phyloP scores from a whole-genome alignment of 2,797 vertebrate genomes.

The Malurus splendens region DNA sequence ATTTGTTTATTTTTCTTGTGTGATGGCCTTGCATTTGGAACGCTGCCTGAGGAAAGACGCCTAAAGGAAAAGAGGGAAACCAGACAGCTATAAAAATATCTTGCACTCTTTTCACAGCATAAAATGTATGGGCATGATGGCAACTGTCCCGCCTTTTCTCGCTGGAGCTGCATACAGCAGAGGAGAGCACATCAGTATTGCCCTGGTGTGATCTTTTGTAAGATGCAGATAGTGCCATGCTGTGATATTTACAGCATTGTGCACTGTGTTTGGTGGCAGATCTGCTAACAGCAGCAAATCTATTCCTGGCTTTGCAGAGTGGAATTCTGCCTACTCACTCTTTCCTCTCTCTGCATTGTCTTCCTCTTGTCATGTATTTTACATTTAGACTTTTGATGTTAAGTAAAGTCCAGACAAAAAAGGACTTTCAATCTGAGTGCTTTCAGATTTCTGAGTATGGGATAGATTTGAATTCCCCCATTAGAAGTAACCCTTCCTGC shows the following conservation, averaged over 20 bases:
- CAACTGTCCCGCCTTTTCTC: background rate
- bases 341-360: background rate
- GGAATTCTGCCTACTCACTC: conserved; percentile 37
- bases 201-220: background rate
- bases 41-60: background rate
- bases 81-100: conserved; percentile 3
- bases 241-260: conserved; percentile 30
- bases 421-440: background rate
- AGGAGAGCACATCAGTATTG: background rate
- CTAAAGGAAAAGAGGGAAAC: background rate
- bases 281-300: conserved; percentile 30
- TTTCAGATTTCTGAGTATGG: background rate
- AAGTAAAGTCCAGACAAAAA: background rate
- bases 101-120: background rate
- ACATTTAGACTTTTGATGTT: background rate
- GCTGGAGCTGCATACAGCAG: background rate
- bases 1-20: background rate
- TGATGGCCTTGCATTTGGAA: conserved; percentile 15
- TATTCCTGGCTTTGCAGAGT: conserved; percentile 18
- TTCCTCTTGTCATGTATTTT: background rate
- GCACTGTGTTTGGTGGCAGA: background rate
- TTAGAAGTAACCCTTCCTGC: background rate
- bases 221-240: background rate
- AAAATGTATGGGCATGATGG: background rate
- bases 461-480: background rate